A percentile compares a stretch with the other conserved stretches of the same genome.
These are phyloP conservation scores for Phrixothrix hirtus DNA, from an alignment of 2,888 invertebrate species.

Conservation along the genomic window DNA sequence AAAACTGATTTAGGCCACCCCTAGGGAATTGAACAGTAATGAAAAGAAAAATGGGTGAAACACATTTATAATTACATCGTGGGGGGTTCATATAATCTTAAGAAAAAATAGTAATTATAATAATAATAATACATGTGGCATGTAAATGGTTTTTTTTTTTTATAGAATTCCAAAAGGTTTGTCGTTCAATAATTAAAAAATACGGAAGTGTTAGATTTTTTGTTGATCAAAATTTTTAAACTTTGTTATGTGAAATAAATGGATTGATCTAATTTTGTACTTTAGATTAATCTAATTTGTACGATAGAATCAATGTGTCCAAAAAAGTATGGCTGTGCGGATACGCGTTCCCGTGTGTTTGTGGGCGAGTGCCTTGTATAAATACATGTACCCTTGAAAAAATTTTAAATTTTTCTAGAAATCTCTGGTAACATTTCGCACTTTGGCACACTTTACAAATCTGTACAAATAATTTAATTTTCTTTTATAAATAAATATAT, in stretches of 20 bases:
- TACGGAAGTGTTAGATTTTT: slow-evolving; percentile 48
- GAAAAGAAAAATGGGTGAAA: no score
- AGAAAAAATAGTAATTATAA: slow-evolving; percentile 7
- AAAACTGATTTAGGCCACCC: no score
- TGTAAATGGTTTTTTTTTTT: slow-evolving; percentile 13
- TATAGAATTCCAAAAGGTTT: slow-evolving; percentile 21
- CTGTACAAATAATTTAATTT: slow-evolving; percentile 59
- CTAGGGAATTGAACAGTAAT: no score
- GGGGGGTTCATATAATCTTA: slow-evolving; percentile 31
- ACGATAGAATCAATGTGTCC: slow-evolving; percentile 43
- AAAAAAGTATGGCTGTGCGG: slow-evolving; percentile 32
- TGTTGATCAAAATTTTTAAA: slow-evolving; percentile 36
- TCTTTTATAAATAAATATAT: slow-evolving; percentile 57
- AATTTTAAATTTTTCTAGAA: slow-evolving; percentile 47
- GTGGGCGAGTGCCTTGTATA: slow-evolving; percentile 49
- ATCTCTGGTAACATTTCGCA: slow-evolving; percentile 57
- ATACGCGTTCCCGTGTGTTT: slow-evolving; percentile 42
- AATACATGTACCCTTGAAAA: slow-evolving; percentile 57
- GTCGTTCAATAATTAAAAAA: slow-evolving; percentile 12
- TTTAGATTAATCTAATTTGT: slow-evolving; percentile 42
- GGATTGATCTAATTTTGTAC: slow-evolving; percentile 50
- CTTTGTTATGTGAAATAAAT: slow-evolving; percentile 53
- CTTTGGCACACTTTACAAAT: slow-evolving; percentile 59
- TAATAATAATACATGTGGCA: slow-evolving; percentile 5
- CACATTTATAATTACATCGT: slow-evolving; percentile 32